Percentiles rank a stretch among this genome's conserved stretches.
phyloP scores from a whole-genome alignment of 2,888 invertebrate species.

The Drosophila niveifrons region DNA sequence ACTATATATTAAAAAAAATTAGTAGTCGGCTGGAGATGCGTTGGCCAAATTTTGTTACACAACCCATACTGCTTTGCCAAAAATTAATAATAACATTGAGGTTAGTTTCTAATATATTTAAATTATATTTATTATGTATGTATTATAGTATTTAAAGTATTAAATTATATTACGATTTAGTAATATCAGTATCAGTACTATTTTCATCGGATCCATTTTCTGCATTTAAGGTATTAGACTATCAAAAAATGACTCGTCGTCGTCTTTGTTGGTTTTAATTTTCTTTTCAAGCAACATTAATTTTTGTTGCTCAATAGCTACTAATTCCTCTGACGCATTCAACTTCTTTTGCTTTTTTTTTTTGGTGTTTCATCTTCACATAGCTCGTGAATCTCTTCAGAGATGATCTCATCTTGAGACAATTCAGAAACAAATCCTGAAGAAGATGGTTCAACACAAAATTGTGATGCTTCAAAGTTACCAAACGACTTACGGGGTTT shows the following conservation, averaged over 20 bases:
- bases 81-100: conserved; percentile 1
- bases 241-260: conserved; percentile 1
- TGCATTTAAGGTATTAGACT: neutral
- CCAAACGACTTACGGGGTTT: conserved; percentile 11
- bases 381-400: too few relatives aligned
- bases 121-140: too few relatives aligned
- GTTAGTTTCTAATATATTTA: neutral
- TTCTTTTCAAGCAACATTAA: conserved; percentile 6
- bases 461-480: conserved; percentile 5
- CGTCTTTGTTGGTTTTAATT: neutral
- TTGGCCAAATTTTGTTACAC: too few relatives aligned
- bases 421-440: too few relatives aligned
- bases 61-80: neutral
- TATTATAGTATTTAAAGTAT: neutral
- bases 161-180: too few relatives aligned
- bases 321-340: neutral
- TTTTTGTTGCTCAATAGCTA: too few relatives aligned
- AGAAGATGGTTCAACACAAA: too few relatives aligned
- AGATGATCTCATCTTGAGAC: too few relatives aligned
- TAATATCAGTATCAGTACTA: neutral
- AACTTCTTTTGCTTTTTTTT: too few relatives aligned
- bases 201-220: neutral
- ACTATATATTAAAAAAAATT: too few relatives aligned
- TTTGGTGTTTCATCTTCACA: too few relatives aligned
- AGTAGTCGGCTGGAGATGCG: too few relatives aligned